phyloP scores from a whole-genome alignment of 2,113 vertebrate genomes.

The Rhea americana region DNA sequence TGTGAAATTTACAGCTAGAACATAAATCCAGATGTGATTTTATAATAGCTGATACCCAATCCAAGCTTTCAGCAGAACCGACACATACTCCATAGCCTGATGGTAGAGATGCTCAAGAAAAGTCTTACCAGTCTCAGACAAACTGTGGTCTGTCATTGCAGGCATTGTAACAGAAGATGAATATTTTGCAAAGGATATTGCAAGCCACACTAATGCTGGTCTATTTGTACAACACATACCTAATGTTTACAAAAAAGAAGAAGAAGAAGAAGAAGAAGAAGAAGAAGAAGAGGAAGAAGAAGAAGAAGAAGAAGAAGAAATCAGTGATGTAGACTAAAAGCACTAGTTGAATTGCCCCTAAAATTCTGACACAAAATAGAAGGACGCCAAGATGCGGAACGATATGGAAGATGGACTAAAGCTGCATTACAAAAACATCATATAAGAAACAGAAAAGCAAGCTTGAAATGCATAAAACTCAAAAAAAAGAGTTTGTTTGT shows the following conservation, averaged over 20 bases:
- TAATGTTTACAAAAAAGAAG: neutral
- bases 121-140: neutral
- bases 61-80: slow-evolving; percentile 44
- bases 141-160: slow-evolving; percentile 12
- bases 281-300: neutral
- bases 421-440: neutral
- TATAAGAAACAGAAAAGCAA: neutral
- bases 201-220: neutral
- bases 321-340: neutral
- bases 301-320: neutral
- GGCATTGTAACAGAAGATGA: neutral
- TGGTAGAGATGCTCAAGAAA: slow-evolving; percentile 18
- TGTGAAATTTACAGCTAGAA: slow-evolving; percentile 49
- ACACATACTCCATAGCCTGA: slow-evolving; percentile 18
- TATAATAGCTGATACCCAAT: slow-evolving; percentile 52
- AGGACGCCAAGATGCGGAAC: neutral
- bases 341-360: neutral
- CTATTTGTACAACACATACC: neutral
- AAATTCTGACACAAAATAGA: neutral
- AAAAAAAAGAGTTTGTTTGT: neutral
- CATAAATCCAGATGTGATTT: slow-evolving; percentile 46
- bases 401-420: neutral
- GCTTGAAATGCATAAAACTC: neutral
- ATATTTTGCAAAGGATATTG: neutral
- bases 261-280: neutral